A percentile compares a stretch with the other conserved stretches of the same genome.
Conservation (phyloP, 2,797 vertebrate species). For the Ctenopoma multispine region DNA sequence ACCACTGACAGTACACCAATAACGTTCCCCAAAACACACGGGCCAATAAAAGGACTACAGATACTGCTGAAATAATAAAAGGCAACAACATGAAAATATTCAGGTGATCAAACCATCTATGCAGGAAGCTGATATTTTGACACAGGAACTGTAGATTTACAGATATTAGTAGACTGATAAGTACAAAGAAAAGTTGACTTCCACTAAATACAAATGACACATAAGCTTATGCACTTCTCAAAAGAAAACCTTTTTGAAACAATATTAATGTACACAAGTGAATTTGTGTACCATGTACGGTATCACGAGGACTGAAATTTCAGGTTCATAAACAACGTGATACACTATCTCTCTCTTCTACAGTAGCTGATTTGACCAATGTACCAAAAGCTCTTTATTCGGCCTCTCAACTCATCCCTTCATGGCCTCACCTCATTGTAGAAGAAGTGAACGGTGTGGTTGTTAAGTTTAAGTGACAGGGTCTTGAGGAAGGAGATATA, state of each 20-base stretch:
- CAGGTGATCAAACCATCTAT: neutral
- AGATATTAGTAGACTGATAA: neutral
- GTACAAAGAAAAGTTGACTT: neutral
- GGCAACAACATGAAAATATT: constrained; percentile 22
- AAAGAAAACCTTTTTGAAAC: neutral
- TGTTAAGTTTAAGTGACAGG: constrained; percentile 97
- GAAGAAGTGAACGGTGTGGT: constrained; percentile 99
- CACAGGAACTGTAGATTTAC: neutral
- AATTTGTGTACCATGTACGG: neutral
- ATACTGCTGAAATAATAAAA: constrained; percentile 46
- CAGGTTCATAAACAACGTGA: neutral
- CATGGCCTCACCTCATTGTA: constrained; percentile 94
- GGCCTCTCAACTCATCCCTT: neutral
- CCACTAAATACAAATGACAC: constrained; percentile 6
- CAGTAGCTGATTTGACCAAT: neutral
- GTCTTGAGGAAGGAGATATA: constrained; percentile 99
- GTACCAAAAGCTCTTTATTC: neutral
- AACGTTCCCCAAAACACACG: constrained; percentile 81
- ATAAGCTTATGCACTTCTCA: neutral
- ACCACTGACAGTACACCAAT: constrained; percentile 84
- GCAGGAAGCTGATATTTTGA: constrained; percentile 40
- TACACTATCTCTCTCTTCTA: too few species aligned
- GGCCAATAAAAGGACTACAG: constrained; percentile 52
- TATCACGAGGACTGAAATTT: neutral
- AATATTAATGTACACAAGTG: neutral